phyloP scores from a whole-genome alignment of 2,888 invertebrate species.

The Actias luna region DNA sequence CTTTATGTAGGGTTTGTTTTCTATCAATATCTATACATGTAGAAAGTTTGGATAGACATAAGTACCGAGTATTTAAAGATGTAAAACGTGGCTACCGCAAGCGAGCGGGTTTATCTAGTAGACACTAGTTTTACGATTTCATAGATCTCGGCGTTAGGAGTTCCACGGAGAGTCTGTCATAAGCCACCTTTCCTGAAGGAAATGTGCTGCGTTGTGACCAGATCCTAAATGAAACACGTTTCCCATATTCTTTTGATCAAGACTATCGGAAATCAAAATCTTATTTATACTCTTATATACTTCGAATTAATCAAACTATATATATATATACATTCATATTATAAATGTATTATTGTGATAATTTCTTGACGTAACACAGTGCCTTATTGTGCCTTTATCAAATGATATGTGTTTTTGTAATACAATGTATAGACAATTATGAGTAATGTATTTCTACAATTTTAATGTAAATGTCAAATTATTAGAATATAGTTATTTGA shows the following conservation, averaged over 20 bases:
- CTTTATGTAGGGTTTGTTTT: not conserved
- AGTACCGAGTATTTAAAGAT: not conserved
- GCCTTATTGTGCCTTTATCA: slow-evolving; percentile 79
- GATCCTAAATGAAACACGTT: slow-evolving; percentile 52
- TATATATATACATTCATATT: slow-evolving; percentile 49
- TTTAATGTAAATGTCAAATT: slow-evolving; percentile 55
- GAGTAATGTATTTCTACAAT: slow-evolving; percentile 66
- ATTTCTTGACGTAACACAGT: slow-evolving; percentile 77
- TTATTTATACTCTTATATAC: slow-evolving; percentile 12
- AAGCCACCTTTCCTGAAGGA: slow-evolving; percentile 68
- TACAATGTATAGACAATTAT: slow-evolving; percentile 65
- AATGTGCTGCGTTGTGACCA: slow-evolving; percentile 63
- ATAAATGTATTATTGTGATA: slow-evolving; percentile 68
- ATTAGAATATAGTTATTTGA: slow-evolving; percentile 59
- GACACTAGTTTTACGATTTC: not conserved
- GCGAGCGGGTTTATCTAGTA: slow-evolving; percentile 48
- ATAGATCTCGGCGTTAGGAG: slow-evolving; percentile 12
- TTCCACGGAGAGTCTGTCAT: slow-evolving; percentile 49
- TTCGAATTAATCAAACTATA: slow-evolving; percentile 31
- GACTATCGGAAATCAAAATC: slow-evolving; percentile 66
- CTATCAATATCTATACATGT: not conserved
- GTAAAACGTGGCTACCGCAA: slow-evolving; percentile 44
- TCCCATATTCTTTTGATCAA: slow-evolving; percentile 66
- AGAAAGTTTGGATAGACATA: not conserved
- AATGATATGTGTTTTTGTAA: slow-evolving; percentile 74